Evolutionary conservation across 2,888 invertebrate genomes (phyloP).

Genomic region (Stenchaetothrips biformis): DNA sequence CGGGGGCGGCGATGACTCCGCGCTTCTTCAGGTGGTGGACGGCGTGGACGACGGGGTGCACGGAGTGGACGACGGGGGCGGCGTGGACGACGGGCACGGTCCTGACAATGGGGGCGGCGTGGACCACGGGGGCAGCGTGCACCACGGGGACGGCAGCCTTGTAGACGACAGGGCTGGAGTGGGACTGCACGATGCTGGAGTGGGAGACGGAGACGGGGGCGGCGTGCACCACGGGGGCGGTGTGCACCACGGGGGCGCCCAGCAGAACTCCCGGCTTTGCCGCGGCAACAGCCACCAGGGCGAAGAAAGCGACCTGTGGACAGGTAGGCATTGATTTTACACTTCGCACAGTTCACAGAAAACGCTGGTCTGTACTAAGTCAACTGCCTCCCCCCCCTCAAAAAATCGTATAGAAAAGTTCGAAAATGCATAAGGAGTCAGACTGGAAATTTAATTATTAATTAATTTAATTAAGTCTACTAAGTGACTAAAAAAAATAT

Average conservation of each 20-base stretch:
- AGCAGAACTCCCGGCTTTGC: constrained; percentile 48
- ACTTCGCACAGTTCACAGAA: too few relatives aligned
- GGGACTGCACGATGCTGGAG: constrained; percentile 38
- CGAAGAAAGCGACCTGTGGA: constrained; percentile 51
- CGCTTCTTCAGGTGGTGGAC: constrained; percentile 38
- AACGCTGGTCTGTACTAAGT: too few relatives aligned
- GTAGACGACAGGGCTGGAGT: constrained; percentile 43
- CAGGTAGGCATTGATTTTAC: too few relatives aligned
- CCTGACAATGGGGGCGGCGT: constrained; percentile 31
- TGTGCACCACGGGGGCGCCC: constrained; percentile 38
- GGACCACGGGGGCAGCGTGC: constrained; percentile 46
- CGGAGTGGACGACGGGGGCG: constrained; percentile 47
- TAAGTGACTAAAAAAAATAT: too few relatives aligned
- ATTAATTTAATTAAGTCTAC: too few relatives aligned
- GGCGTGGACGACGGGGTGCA: constrained; percentile 47
- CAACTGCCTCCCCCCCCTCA: too few relatives aligned
- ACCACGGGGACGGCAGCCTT: constrained; percentile 40
- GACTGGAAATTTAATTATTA: too few relatives aligned
- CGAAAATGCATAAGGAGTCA: too few relatives aligned
- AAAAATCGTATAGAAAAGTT: too few relatives aligned
- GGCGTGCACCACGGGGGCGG: constrained; percentile 45
- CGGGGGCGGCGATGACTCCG: constrained; percentile 40
- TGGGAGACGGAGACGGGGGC: constrained; percentile 44
- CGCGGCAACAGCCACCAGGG: constrained; percentile 50
- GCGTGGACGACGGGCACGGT: constrained; percentile 42